phyloP scores from a whole-genome alignment of 2,113 vertebrate species.

The Macroglossus sobrinus region DNA sequence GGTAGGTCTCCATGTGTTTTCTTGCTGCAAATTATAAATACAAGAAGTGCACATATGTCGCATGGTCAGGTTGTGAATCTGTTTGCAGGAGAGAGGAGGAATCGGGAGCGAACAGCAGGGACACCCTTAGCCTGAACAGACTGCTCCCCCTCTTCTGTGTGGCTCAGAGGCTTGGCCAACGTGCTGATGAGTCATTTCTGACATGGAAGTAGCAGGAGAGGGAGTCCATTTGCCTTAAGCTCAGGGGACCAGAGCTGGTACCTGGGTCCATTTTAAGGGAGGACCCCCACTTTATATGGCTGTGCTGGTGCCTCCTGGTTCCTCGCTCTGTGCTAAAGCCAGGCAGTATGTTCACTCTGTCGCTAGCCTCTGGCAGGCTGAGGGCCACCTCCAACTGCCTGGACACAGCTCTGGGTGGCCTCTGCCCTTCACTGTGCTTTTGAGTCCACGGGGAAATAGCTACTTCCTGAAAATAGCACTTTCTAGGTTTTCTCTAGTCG shows the following conservation, averaged over 20 bases:
- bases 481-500: neutral
- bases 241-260: neutral
- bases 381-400: neutral
- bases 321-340: neutral
- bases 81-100: neutral
- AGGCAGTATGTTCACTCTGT: neutral
- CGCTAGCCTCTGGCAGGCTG: neutral
- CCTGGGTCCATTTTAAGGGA: neutral
- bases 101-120: too few species aligned
- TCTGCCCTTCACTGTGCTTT: neutral
- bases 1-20: neutral
- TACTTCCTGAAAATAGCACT: neutral
- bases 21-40: neutral
- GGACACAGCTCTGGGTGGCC: neutral
- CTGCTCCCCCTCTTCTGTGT: neutral
- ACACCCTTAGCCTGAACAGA: neutral
- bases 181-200: neutral
- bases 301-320: neutral
- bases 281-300: neutral
- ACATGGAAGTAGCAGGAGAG: neutral
- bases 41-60: fast-evolving
- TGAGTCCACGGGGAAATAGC: neutral
- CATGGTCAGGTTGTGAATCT: neutral
- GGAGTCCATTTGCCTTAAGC: neutral
- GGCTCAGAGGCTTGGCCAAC: neutral